Percentiles rank a stretch among this genome's conserved stretches.
Evolutionary conservation across 2,113 vertebrate genomes (phyloP).

Genomic region (Lutjanus erythropterus): DNA sequence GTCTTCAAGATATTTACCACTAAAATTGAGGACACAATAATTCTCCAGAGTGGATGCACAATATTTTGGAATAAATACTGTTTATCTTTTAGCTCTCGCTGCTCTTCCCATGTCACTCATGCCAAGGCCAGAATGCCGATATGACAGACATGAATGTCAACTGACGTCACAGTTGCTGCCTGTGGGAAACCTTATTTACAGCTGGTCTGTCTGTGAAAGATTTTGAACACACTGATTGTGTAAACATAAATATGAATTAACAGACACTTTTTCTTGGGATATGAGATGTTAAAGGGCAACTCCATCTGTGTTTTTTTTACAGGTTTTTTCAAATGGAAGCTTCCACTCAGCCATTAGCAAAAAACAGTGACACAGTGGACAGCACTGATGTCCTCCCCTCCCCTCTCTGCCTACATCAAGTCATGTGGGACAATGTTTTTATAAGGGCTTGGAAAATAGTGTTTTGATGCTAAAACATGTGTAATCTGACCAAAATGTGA

Average conservation of each 20-base stretch:
- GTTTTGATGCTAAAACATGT: no score
- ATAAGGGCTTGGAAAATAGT: no score
- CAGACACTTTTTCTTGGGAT: neutral
- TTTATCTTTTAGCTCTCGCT: neutral
- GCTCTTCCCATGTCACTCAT: neutral
- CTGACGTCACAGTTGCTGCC: neutral
- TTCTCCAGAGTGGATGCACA: neutral
- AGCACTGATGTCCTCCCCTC: no score
- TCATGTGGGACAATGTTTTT: no score
- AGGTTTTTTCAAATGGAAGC: no score
- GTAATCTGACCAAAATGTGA: no score
- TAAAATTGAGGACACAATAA: neutral
- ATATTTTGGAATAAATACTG: neutral
- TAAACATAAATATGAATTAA: neutral
- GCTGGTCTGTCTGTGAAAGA: neutral
- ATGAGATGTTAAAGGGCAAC: neutral
- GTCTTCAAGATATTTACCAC: neutral
- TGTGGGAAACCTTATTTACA: constrained; percentile 11
- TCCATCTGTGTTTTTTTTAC: no score
- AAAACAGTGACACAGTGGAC: no score
- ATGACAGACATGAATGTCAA: constrained; percentile 4
- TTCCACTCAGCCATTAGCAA: no score
- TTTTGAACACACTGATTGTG: neutral
- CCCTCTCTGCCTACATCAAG: no score
- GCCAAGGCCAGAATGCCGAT: neutral